phyloP scores from a whole-genome alignment of 2,113 vertebrate genomes.

The Brachypodius melanocephalos region DNA sequence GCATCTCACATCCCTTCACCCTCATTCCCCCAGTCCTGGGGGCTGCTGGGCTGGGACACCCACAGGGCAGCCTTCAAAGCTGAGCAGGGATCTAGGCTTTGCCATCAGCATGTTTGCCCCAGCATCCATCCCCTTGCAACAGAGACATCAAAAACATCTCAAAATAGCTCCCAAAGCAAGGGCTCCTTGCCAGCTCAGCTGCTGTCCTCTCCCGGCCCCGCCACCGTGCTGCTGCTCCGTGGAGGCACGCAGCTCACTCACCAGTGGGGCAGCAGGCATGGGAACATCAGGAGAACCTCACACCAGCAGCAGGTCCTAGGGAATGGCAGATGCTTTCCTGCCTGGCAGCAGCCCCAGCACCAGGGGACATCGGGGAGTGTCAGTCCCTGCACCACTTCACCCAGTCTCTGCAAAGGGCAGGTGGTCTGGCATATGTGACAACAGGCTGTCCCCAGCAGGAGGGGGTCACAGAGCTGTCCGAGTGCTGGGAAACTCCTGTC shows the following conservation, averaged over 20 bases:
- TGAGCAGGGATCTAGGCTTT: background rate
- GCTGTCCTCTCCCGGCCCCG: conserved; percentile 1
- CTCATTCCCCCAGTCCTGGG: background rate
- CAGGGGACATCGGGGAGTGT: background rate
- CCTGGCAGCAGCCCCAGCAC: background rate
- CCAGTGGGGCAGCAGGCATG: accelerated
- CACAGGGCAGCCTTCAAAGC: background rate
- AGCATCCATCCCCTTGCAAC: conserved; percentile 36
- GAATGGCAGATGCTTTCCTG: background rate
- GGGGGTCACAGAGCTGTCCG: background rate
- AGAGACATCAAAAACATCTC: conserved; percentile 55
- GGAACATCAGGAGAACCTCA: background rate
- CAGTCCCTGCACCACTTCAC: accelerated
- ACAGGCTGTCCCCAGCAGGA: background rate
- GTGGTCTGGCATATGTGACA: conserved; percentile 3
- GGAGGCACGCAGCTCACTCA: accelerated
- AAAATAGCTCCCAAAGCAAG: conserved; percentile 44
- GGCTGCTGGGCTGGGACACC: background rate
- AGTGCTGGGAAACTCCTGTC: background rate
- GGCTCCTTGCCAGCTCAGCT: conserved; percentile 37
- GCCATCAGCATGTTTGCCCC: background rate
- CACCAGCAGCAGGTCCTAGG: accelerated
- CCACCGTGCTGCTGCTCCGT: background rate
- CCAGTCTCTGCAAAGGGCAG: background rate
- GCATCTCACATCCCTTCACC: background rate